phyloP scores from a whole-genome alignment of 2,797 vertebrate genomes.

The Meda fulgida region DNA sequence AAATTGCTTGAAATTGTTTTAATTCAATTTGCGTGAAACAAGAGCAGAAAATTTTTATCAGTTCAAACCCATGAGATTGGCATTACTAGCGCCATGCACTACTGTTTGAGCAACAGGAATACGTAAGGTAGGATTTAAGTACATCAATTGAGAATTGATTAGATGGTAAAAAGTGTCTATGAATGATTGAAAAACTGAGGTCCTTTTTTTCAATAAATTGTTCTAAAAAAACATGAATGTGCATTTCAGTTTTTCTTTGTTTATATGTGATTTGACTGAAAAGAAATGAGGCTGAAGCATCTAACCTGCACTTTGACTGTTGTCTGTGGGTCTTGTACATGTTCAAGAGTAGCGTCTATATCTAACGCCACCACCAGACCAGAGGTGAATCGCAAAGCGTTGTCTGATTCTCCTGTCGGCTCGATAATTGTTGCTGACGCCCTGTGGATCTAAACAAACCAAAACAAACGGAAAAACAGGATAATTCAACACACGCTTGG shows the following conservation, averaged over 20 bases:
- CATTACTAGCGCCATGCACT: neutral
- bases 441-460: slow-evolving; percentile 83
- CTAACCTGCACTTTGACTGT: slow-evolving; percentile 92
- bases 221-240: neutral
- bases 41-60: no score
- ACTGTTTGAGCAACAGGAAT: neutral
- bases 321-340: slow-evolving; percentile 90
- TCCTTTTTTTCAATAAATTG: neutral
- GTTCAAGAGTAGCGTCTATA: slow-evolving; percentile 92
- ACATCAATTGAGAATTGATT: neutral
- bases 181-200: neutral
- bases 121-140: neutral
- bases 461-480: neutral
- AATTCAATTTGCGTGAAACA: no score
- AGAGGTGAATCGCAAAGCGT: slow-evolving; percentile 90
- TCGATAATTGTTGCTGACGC: slow-evolving; percentile 93
- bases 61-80: neutral
- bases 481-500: neutral
- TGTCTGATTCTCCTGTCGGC: slow-evolving; percentile 94
- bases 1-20: no score
- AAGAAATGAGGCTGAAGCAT: neutral
- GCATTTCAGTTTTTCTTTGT: neutral
- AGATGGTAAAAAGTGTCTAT: neutral
- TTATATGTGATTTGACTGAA: neutral
- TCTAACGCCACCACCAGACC: slow-evolving; percentile 94